Conservation (phyloP, 2,888 invertebrate species). For the Gerosis bhagava region DNA sequence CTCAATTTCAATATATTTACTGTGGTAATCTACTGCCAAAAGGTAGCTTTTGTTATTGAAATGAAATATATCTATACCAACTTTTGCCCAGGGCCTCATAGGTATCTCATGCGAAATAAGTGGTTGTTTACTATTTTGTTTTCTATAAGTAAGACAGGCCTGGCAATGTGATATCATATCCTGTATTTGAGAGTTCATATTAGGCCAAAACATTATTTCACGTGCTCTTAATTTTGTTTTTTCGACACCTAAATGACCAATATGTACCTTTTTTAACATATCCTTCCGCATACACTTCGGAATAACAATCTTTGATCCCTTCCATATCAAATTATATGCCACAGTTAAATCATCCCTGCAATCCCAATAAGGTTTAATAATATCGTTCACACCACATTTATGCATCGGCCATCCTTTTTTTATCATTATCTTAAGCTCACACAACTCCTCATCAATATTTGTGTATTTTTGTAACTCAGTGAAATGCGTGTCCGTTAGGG, state of each 20-base stretch:
- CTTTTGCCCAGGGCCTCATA: not conserved
- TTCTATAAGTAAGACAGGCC: not conserved
- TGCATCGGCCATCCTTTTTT: conserved; percentile 12
- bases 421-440: conserved; percentile 17
- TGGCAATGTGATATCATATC: not conserved
- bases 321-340: conserved; percentile 20
- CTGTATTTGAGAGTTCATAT: not conserved
- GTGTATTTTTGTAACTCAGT: conserved; percentile 17
- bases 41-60: not conserved
- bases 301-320: conserved; percentile 23
- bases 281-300: conserved; percentile 21
- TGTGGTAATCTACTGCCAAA: not conserved
- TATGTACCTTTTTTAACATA: conserved; percentile 19
- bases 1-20: not conserved
- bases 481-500: conserved; percentile 18
- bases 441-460: conserved; percentile 18
- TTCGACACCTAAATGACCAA: conserved; percentile 5
- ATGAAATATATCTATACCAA: conserved; percentile 2
- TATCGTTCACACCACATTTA: conserved; percentile 13
- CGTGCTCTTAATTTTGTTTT: conserved; percentile 2
- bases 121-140: not conserved
- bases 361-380: conserved; percentile 21
- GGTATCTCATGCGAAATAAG: not conserved
- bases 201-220: conserved; percentile 5
- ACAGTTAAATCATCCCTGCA: conserved; percentile 23